Conservation (phyloP, 1,140 invertebrate species). For the Listronotus bonariensis region DNA sequence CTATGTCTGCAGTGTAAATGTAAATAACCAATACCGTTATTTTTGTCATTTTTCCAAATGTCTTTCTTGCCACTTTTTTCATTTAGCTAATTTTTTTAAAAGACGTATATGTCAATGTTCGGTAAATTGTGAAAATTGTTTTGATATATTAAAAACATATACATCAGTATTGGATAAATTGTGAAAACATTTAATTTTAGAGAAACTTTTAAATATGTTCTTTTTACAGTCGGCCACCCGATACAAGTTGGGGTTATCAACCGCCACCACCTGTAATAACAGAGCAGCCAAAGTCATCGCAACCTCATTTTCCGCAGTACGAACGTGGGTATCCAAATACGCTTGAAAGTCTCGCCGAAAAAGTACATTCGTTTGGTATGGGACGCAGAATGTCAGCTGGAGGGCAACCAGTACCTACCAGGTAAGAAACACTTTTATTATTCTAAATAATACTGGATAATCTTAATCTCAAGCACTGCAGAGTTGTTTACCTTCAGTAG, state of each 20-base stretch:
- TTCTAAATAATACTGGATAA: no score
- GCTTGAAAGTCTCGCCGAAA: conserved; percentile 85
- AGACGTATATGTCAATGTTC: no score
- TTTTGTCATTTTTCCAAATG: no score
- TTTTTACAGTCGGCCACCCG: conserved; percentile 58
- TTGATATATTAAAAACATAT: no score
- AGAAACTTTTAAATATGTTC: background rate
- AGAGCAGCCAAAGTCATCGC: conserved; percentile 80
- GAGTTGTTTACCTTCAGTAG: no score
- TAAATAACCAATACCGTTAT: no score
- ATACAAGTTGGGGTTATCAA: conserved; percentile 59
- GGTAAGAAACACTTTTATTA: conserved; percentile 22
- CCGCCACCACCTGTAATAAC: conserved; percentile 83
- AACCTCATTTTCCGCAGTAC: conserved; percentile 80
- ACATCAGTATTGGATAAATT: no score
- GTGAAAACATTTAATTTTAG: background rate
- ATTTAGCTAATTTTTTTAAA: no score
- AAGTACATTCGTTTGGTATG: conserved; percentile 78
- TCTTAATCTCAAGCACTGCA: no score
- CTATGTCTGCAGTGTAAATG: no score
- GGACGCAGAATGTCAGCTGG: conserved; percentile 61
- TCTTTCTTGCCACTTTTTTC: no score
- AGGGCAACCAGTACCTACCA: conserved; percentile 54
- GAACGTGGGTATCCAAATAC: conserved; percentile 89
- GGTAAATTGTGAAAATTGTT: no score